Base-by-base conservation (phyloP, 2,113 vertebrate genomes). In the Rhabdomys dilectus region DNA sequence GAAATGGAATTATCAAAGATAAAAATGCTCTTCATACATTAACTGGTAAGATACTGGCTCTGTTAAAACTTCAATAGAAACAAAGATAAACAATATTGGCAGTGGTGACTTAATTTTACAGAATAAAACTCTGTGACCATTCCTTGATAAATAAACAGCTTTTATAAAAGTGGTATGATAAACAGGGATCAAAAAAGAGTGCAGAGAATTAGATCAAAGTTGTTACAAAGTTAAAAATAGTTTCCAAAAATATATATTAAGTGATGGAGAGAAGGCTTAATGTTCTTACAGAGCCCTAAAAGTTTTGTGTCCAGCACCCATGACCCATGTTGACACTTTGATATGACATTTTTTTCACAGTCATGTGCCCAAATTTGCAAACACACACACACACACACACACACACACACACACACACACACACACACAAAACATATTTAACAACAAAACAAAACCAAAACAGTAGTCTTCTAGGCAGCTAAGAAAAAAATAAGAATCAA, bases 1-100 rank as follows among this genome's bases (percentile, higher is more conserved):
- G 93, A 81, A 58, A 36, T 39, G 81, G 64, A 86, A 62, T 75
- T 68, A 81, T 19, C 68, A 62, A 93, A 86, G 89, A 53, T 45
- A 95, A 42, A 91, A 72, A 86, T 29, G 3, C 45, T 26, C 5
- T 92, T 75, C 60, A 75, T 68, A 90, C 4, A 51, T 31, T 42
- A 96, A 64, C 9, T 94, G 68, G 34, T 85, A 70, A 73, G 81
- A 2, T 78, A n/a, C 26, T 13, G 1, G 11, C 16, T 10, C 16
- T 87, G 4, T n/a, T 95, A 29, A 92, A 80, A 90, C 21, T 75
- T 21, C 26, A 19, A 45, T 77, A 3, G 56, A 60, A 87, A 70
- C 9, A 88, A 92, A 82, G 92, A 15, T 42, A 48, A 86, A 1
- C 26, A 45, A 64, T 1, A 48, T 3, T 0, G 75, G 10, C 5